Evolutionary conservation across 2,797 vertebrate species (phyloP).

Genomic region (Tragopan temminckii): DNA sequence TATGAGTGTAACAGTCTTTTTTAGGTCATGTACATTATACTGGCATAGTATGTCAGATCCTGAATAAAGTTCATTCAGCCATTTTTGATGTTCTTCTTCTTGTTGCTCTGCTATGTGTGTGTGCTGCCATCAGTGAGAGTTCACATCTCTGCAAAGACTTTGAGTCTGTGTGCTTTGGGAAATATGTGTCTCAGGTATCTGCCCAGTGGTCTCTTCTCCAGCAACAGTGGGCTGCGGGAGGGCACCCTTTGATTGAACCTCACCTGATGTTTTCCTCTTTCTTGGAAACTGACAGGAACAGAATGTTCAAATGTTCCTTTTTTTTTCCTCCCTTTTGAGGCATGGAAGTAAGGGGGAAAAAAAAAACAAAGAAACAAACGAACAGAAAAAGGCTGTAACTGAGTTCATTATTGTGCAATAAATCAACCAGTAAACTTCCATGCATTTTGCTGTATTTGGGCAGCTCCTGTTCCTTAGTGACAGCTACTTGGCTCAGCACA

Average conservation of each 20-base stretch:
- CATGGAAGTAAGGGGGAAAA: background rate
- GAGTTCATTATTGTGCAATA: conserved; percentile 32
- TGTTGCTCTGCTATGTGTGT: conserved; percentile 30
- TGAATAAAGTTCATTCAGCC: conserved; percentile 69
- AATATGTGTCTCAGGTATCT: background rate
- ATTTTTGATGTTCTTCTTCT: conserved; percentile 39
- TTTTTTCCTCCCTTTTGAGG: background rate
- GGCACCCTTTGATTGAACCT: background rate
- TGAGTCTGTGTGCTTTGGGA: conserved; percentile 17
- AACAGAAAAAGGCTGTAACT: background rate
- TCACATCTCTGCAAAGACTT: background rate
- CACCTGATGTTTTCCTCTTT: conserved; percentile 2
- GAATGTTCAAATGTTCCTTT: conserved; percentile 49
- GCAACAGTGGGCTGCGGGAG: background rate
- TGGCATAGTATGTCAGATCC: conserved; percentile 34
- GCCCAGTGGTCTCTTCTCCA: conserved; percentile 8
- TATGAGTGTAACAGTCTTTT: conserved; percentile 51
- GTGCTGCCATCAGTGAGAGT: background rate
- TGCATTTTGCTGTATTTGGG: background rate
- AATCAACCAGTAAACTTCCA: conserved; percentile 13
- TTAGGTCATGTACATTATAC: conserved; percentile 65
- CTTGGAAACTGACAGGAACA: conserved; percentile 50
- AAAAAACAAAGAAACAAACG: too few relatives aligned
- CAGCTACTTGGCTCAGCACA: conserved; percentile 43
- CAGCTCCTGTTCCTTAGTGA: conserved; percentile 50